A percentile compares a stretch with the other conserved stretches of the same genome.
Conservation (phyloP, 2,797 vertebrate species). For the Phataginus tricuspis region DNA sequence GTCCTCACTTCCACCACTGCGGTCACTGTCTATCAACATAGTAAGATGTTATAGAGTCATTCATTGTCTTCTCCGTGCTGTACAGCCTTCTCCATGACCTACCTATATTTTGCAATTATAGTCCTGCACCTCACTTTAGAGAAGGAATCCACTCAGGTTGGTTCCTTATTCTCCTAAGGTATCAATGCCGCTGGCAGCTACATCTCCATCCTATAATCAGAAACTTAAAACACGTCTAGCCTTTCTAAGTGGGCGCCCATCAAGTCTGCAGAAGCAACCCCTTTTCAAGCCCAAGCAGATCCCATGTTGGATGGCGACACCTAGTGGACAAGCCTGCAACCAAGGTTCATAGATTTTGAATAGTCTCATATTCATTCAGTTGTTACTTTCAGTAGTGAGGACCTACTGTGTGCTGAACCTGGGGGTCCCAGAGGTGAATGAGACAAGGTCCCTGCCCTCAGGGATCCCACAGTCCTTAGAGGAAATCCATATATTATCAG, state of each 20-base stretch:
- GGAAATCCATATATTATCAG: neutral
- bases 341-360: neutral
- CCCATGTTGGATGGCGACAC: slow-evolving; percentile 1
- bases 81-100: too few species aligned
- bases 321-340: neutral
- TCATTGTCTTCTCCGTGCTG: too few species aligned
- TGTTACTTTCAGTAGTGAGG: neutral
- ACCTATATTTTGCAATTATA: too few species aligned
- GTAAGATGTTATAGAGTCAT: too few species aligned
- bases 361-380: neutral
- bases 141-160: neutral
- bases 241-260: neutral
- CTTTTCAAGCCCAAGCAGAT: neutral
- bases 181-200: neutral
- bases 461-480: neutral
- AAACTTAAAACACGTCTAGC: neutral
- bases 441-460: neutral
- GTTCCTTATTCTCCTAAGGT: neutral
- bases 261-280: neutral
- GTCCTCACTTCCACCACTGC: too few species aligned
- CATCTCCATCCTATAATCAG: neutral
- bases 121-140: neutral
- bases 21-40: too few species aligned
- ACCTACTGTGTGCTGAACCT: neutral
- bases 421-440: neutral